These are phyloP conservation scores for Mesocentrotus franciscanus DNA, from an alignment of 53 echinoderm and acorn worm genomes.

Conservation along the genomic window DNA sequence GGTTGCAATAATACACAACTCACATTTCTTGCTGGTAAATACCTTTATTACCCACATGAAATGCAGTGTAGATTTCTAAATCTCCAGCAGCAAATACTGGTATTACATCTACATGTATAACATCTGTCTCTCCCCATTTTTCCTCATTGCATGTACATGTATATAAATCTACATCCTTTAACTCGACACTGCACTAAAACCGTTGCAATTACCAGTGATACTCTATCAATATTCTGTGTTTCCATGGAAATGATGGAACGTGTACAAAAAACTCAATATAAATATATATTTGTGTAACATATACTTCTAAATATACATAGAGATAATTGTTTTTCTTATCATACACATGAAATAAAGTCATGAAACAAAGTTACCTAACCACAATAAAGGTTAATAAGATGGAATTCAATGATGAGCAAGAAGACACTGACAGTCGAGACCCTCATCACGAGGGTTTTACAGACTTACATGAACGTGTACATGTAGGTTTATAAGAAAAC, in stretches of 20 bases:
- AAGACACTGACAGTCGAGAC: not conserved
- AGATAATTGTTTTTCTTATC: not conserved
- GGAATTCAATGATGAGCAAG: not conserved
- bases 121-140: not conserved
- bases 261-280: slow-evolving; percentile 25
- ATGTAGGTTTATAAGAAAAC: not conserved
- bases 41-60: slow-evolving; percentile 38
- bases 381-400: not conserved
- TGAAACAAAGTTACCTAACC: not conserved
- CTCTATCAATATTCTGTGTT: not conserved
- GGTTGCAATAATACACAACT: not conserved
- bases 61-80: not conserved
- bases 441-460: not conserved
- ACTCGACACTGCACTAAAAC: slow-evolving; percentile 17
- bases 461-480: not conserved
- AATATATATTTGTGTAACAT: slow-evolving; percentile 26
- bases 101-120: not conserved
- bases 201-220: not conserved
- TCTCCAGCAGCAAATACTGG: not conserved
- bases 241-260: not conserved
- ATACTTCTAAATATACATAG: slow-evolving; percentile 20
- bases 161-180: not conserved
- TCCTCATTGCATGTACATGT: not conserved
- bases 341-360: not conserved
- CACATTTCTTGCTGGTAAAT: not conserved